These are phyloP conservation scores for Peromyscus eremicus DNA, from an alignment of 2,797 vertebrate species.

Conservation along the genomic window DNA sequence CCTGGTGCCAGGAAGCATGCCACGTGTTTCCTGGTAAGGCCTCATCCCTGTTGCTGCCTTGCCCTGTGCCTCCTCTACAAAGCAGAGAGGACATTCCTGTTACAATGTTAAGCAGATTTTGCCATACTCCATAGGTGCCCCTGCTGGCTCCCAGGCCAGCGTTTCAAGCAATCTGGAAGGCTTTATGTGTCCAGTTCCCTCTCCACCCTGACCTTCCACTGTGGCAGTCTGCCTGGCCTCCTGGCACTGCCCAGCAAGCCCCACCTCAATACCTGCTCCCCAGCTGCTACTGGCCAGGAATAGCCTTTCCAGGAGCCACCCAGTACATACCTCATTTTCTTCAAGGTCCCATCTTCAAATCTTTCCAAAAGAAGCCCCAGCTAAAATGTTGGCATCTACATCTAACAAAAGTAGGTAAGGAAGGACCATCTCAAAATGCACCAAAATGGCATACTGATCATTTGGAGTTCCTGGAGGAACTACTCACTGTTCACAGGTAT, in stretches of 20 bases:
- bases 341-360: background rate
- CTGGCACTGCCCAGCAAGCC: accelerated
- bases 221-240: background rate
- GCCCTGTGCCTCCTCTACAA: background rate
- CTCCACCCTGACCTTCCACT: background rate
- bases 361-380: background rate
- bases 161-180: too few species aligned
- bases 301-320: background rate
- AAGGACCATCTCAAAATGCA: background rate
- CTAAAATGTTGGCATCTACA: background rate
- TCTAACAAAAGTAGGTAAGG: background rate
- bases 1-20: background rate
- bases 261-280: background rate
- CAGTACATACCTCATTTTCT: background rate
- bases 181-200: background rate
- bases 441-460: background rate
- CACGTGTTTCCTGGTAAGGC: accelerated
- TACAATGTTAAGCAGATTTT: background rate
- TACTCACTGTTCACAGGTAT: background rate
- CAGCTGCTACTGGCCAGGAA: background rate
- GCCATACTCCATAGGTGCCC: background rate
- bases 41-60: background rate
- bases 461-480: background rate
- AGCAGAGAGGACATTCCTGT: background rate
- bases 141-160: background rate